Conservation (phyloP, 2,797 vertebrate species). For the Etheostoma perlongum region DNA sequence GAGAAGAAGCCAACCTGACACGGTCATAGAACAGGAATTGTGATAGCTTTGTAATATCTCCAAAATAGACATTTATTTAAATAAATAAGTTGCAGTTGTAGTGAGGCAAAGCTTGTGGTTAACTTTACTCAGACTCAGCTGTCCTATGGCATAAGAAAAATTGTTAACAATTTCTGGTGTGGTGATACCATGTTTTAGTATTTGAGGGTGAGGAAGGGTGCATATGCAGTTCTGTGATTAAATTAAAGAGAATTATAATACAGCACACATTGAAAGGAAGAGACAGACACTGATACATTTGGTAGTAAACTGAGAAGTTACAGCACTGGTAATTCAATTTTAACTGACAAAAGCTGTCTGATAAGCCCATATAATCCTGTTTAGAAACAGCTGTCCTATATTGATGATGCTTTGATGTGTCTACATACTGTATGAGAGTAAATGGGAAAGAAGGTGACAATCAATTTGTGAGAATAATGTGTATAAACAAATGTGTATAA, state of each 20-base stretch:
- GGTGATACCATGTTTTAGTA: too few species aligned
- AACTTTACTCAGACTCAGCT: too few species aligned
- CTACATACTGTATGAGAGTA: neutral
- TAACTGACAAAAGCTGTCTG: neutral
- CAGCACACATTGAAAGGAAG: too few species aligned
- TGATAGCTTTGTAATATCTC: too few species aligned
- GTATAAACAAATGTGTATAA: too few species aligned
- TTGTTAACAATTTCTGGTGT: too few species aligned
- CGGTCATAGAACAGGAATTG: neutral
- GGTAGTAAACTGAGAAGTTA: neutral
- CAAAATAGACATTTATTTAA: too few species aligned
- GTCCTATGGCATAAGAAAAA: too few species aligned
- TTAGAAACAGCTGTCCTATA: neutral
- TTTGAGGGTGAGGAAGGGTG: too few species aligned
- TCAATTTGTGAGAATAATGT: neutral
- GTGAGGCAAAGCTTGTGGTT: too few species aligned
- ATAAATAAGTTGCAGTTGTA: too few species aligned
- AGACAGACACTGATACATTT: neutral
- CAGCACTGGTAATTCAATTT: conserved; percentile 1
- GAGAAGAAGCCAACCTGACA: neutral
- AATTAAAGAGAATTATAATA: neutral
- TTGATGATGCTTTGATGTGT: neutral
- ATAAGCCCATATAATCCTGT: neutral
- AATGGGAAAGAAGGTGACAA: neutral
- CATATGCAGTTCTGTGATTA: too few species aligned